A percentile compares a stretch with the other conserved stretches of the same genome.
Evolutionary conservation across 2,113 vertebrate species (phyloP).

Genomic region (Microtus oregoni): DNA sequence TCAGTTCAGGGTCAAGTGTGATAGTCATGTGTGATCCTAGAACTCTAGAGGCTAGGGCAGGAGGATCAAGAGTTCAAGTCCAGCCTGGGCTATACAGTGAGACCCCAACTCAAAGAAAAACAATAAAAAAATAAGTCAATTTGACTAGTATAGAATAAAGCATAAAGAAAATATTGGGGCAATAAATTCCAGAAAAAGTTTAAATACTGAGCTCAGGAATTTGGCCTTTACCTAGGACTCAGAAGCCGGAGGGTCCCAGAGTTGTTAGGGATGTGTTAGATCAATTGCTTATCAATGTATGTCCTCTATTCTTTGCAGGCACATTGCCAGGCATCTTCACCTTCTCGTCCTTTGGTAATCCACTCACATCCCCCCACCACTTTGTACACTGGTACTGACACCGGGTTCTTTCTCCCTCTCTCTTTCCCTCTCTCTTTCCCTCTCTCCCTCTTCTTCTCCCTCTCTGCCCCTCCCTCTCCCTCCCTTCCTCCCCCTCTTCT

Average conservation of each 20-base stretch:
- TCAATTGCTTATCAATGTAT: neutral
- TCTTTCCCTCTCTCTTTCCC: too few species aligned
- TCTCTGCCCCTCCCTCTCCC: neutral
- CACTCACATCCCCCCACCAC: neutral
- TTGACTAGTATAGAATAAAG: neutral
- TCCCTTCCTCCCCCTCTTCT: neutral
- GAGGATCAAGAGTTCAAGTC: neutral
- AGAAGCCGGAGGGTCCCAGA: neutral
- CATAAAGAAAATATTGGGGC: neutral
- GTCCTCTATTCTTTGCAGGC: conserved; percentile 1
- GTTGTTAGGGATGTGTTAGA: neutral
- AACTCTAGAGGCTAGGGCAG: neutral
- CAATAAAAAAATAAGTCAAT: neutral
- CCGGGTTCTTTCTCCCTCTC: neutral
- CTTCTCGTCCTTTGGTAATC: conserved; percentile 80
- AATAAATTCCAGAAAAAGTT: conserved; percentile 8
- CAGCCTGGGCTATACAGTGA: neutral
- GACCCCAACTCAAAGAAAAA: neutral
- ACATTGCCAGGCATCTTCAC: conserved; percentile 57
- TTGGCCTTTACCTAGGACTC: neutral
- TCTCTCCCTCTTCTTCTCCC: too few species aligned
- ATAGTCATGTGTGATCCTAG: neutral
- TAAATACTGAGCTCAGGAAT: conserved; percentile 17
- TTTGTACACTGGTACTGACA: neutral
- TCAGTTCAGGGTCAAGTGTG: neutral